Conservation (phyloP, 1,140 invertebrate genomes). For the Drosophila dunni region DNA sequence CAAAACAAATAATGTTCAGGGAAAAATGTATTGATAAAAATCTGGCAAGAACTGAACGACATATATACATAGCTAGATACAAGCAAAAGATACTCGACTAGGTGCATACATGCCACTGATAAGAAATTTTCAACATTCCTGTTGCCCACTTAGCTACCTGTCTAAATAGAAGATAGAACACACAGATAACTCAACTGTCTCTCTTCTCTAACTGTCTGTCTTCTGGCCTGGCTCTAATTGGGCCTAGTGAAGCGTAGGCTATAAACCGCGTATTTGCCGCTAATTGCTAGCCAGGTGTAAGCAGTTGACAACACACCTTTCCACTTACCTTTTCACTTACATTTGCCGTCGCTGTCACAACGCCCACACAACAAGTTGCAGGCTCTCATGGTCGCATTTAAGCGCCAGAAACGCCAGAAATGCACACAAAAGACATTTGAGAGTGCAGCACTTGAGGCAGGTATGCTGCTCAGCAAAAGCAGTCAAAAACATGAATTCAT, state of each 20-base stretch:
- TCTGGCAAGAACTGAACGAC: slow-evolving; percentile 30
- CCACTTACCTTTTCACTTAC: slow-evolving; percentile 12
- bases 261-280: slow-evolving; percentile 35
- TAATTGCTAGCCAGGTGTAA: slow-evolving; percentile 45
- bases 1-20: slow-evolving; percentile 39
- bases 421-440: slow-evolving; percentile 22
- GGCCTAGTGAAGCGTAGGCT: slow-evolving; percentile 38
- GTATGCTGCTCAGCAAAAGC: slow-evolving; percentile 13
- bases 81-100: slow-evolving; percentile 16
- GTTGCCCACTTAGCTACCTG: slow-evolving; percentile 38
- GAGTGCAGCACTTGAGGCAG: slow-evolving; percentile 14
- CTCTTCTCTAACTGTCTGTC: not conserved
- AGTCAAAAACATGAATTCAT: not conserved
- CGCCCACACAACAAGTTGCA: slow-evolving; percentile 54
- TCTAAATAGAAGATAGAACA: slow-evolving; percentile 41
- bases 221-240: slow-evolving; percentile 29
- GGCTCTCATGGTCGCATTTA: slow-evolving; percentile 24
- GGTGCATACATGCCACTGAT: slow-evolving; percentile 19
- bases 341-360: slow-evolving; percentile 39
- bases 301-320: slow-evolving; percentile 23
- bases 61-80: slow-evolving; percentile 22
- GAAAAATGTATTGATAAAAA: slow-evolving; percentile 51
- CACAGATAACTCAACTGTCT: slow-evolving; percentile 1
- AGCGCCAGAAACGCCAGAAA: slow-evolving; percentile 34
- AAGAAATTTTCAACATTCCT: slow-evolving; percentile 36